Base-by-base conservation (phyloP, 1,140 invertebrate species). In the Ganaspis sp. region DNA sequence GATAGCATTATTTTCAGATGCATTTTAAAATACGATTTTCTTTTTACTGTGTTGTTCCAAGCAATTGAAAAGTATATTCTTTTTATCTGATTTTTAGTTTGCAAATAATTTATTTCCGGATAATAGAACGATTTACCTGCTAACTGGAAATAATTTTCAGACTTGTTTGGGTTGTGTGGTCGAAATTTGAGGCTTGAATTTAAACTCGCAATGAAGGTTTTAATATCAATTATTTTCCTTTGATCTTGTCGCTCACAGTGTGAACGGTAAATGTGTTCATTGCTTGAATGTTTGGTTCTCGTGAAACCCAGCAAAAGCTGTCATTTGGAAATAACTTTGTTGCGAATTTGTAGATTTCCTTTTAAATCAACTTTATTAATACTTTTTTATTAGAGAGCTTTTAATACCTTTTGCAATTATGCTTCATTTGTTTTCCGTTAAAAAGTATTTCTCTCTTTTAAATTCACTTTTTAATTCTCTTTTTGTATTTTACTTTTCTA, bases 181-280 rank as follows among this genome's bases (percentile, higher is more conserved):
- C 12, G 26, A 29, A 29, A n/a, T 64, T 64, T 49, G 12, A 17
- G 17, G n/a, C 45, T 17, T 29, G 58, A 26, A 64, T 64, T 29
- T 15, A 54, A 29, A 34, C 2, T 11, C 26, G 15, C 29, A 0
- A n/a, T 12, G 58, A n/a, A 64, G n/a, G 58, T 12, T 34, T 23
- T 58, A 58, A 58, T 58, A 23, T 58, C 53, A 58, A 58, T 58
- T 58, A 58, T 23, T 58, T 58, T 23, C 21, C 53, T 58, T 58
- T 58, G 53, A 58, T 58, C 53, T 26, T 58, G 53, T 23, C 53
- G 45, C 45, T 49, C 45, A 17, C 45, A 49, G n/a, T 49, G 45
- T 49, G n/a, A 49, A 49, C 45, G 17, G 15, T 49, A 49, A 49
- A 49, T 58, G 53, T 6, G 4, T 23, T 23, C 8, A 26, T 19